Evolutionary conservation across 2,888 invertebrate genomes (phyloP).

Genomic region (Napeogenes sylphis): DNA sequence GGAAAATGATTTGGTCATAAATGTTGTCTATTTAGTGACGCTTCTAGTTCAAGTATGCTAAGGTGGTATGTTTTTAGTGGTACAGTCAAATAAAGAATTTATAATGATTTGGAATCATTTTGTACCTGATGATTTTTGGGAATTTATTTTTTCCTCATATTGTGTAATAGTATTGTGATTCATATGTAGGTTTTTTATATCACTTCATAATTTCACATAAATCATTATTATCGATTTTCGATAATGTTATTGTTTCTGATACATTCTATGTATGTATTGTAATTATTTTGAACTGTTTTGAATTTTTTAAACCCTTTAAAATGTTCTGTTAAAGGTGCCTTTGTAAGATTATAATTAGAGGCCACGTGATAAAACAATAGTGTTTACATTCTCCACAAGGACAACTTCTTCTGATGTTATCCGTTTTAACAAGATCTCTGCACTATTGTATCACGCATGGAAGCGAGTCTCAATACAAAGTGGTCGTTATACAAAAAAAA

Average conservation of each 20-base stretch:
- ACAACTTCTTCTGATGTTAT: constrained; percentile 45
- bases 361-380: constrained; percentile 72
- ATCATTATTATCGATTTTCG: too few species aligned
- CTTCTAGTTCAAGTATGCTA: too few species aligned
- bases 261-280: background rate
- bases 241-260: background rate
- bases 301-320: background rate
- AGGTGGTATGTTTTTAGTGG: too few species aligned
- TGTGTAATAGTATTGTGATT: background rate
- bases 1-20: background rate
- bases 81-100: too few species aligned
- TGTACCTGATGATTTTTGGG: background rate
- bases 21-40: too few species aligned
- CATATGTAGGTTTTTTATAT: too few species aligned
- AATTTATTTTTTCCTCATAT: background rate
- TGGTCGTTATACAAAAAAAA: constrained; percentile 9
- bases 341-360: constrained; percentile 64
- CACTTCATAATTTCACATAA: too few species aligned
- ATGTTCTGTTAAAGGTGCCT: constrained; percentile 27
- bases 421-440: constrained; percentile 47
- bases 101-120: background rate
- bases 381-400: constrained; percentile 67
- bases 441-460: constrained; percentile 36
- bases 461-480: constrained; percentile 6
- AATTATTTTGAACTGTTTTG: background rate